phyloP scores from a whole-genome alignment of 2,113 vertebrate species.

The Petroica traversi region DNA sequence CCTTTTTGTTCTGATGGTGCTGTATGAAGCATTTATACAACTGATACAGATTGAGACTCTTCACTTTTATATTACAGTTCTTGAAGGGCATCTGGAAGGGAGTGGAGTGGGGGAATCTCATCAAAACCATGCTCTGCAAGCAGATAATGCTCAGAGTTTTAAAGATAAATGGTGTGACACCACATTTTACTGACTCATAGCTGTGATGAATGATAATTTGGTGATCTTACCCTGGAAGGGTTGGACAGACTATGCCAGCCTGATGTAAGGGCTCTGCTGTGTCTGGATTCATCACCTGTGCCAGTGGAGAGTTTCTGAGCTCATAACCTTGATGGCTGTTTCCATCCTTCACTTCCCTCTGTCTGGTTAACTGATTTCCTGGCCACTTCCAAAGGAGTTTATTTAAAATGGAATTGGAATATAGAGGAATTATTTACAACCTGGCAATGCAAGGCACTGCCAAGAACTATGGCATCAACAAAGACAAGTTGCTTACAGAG shows the following conservation, averaged over 20 bases:
- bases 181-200: not conserved
- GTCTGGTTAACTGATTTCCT: not conserved
- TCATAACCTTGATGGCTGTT: accelerated
- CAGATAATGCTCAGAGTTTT: not conserved
- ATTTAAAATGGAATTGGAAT: not conserved
- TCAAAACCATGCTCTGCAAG: accelerated
- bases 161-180: not conserved
- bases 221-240: not conserved
- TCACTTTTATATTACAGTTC: accelerated
- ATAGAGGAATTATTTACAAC: not conserved
- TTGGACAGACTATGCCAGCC: not conserved
- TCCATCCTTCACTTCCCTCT: not conserved
- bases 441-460: not conserved
- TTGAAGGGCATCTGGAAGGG: not conserved
- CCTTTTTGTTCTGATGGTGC: not conserved
- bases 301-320: not conserved
- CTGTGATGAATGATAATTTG: not conserved
- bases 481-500: not conserved
- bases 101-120: not conserved
- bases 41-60: not conserved
- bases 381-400: not conserved
- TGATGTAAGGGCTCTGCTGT: not conserved
- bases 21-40: not conserved
- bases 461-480: not conserved
- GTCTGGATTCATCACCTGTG: not conserved